Evolutionary conservation across 2,797 vertebrate species (phyloP).

Genomic region (Picus viridis): DNA sequence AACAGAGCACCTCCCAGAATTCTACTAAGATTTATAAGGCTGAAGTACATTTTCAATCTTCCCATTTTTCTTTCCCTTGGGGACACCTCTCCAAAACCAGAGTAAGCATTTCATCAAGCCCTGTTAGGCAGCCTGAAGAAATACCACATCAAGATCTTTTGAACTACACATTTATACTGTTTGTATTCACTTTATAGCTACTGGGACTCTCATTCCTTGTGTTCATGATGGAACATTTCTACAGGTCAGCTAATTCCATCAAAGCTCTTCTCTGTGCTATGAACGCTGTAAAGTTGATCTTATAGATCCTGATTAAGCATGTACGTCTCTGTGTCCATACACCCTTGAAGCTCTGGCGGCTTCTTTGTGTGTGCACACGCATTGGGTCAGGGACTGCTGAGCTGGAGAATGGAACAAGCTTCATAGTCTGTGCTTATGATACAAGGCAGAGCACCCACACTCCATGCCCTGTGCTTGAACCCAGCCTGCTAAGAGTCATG

Average conservation of each 20-base stretch:
- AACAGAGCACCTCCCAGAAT: neutral
- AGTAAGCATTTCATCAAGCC: neutral
- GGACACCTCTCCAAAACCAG: neutral
- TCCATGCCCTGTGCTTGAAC: neutral
- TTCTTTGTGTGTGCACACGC: rapidly evolving
- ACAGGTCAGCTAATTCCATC: neutral
- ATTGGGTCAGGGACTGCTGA: neutral
- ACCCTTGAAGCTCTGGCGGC: neutral
- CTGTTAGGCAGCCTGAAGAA: neutral
- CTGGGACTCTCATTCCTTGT: neutral
- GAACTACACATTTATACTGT: neutral
- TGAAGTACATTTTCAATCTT: neutral
- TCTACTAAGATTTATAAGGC: neutral
- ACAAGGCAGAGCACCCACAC: neutral
- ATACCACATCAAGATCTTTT: neutral
- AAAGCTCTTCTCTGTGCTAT: neutral
- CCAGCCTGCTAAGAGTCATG: neutral
- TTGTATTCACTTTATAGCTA: neutral
- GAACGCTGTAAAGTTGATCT: neutral
- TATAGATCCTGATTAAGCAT: neutral
- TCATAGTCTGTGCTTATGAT: neutral
- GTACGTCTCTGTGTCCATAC: too few relatives aligned
- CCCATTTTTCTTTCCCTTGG: neutral
- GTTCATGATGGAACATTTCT: too few relatives aligned
- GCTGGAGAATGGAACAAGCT: neutral